A percentile compares a stretch with the other conserved stretches of the same genome.
These are phyloP conservation scores for Andrena bucephala DNA, from an alignment of 2,888 invertebrate genomes.

Conservation along the genomic window DNA sequence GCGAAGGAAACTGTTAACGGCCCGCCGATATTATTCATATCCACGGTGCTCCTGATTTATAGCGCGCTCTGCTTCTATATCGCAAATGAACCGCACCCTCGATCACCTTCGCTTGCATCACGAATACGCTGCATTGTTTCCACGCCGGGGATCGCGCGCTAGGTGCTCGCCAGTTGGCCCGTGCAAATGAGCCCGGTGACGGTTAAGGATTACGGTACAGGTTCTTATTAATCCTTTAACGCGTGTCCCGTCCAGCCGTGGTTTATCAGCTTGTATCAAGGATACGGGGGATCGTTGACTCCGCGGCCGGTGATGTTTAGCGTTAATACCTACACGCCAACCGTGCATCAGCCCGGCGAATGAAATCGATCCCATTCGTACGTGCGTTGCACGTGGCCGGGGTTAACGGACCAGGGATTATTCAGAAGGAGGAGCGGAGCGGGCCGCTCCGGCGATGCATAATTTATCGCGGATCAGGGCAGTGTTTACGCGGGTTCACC, in stretches of 20 bases:
- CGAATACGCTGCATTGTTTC: conserved; percentile 28
- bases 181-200: conserved; percentile 25
- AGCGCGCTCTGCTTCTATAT: background rate
- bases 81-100: conserved; percentile 39
- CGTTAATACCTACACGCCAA: conserved; percentile 11
- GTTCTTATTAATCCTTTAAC: conserved; percentile 12
- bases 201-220: conserved; percentile 10
- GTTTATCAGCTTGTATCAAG: conserved; percentile 15
- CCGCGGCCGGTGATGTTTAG: background rate
- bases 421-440: conserved; percentile 9
- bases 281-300: conserved; percentile 1
- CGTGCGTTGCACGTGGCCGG: background rate
- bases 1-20: background rate
- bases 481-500: conserved; percentile 29
- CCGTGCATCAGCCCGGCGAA: background rate
- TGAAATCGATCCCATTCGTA: background rate
- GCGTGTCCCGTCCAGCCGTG: background rate
- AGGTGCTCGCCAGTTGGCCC: conserved; percentile 12
- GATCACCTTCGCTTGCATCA: conserved; percentile 4
- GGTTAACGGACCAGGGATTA: conserved; percentile 36
- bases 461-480: conserved; percentile 37
- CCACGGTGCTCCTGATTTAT: conserved; percentile 20
- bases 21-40: conserved; percentile 14
- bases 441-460: conserved; percentile 34
- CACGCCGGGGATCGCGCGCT: background rate